Base-by-base conservation (phyloP, 2,888 invertebrate genomes). In the Reticulitermes lucifugus region DNA sequence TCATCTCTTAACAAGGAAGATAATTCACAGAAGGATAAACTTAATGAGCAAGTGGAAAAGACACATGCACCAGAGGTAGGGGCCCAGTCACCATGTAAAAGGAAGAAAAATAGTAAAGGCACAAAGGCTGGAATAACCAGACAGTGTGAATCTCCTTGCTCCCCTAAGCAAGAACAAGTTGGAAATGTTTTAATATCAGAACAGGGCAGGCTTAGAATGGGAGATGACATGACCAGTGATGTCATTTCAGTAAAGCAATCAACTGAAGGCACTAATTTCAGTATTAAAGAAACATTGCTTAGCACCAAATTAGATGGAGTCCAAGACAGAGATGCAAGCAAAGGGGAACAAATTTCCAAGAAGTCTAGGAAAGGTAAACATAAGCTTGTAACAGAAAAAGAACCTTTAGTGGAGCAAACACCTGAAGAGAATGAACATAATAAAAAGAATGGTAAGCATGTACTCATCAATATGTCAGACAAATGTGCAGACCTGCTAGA, bases 281-380 rank as follows among this genome's bases (percentile, higher is more conserved):
- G 51, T 14, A 51, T 1, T 18, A 55, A 14, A 18, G 18, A 55
- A 55, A 55, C 18, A 18, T 55, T 55, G 18, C 55, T 55, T 55
- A 18, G 55, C 55, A 29, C n/a, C 70, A 70, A 14, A 25, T 12
- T 25, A 29, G n/a, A 14, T 70, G 51, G 43, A 43, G 43, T 22
- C 43, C 79, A 79, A 79, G 35, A n/a, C 6, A 1, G 18, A 79
- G 41, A 51, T 35, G 35, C 14, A 43, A 43, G 43, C 43, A 41
- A 79, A 43, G 21, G 2, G 41, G 22, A 79, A 41, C n/a, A 14
- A 43, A 5, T 14, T 41, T 10, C 29, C 5, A 70, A 71, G 55
- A 77, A 84, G n/a, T n/a, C 79, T 80, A 85, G 85, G 22, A 87
- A 86, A 59, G 83, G 84, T 55, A 55, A 55, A 55, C 18, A 2